Evolutionary conservation across 92 coral and sea anemone genomes (phyloP).

Genomic region (Parazoanthus darwini): DNA sequence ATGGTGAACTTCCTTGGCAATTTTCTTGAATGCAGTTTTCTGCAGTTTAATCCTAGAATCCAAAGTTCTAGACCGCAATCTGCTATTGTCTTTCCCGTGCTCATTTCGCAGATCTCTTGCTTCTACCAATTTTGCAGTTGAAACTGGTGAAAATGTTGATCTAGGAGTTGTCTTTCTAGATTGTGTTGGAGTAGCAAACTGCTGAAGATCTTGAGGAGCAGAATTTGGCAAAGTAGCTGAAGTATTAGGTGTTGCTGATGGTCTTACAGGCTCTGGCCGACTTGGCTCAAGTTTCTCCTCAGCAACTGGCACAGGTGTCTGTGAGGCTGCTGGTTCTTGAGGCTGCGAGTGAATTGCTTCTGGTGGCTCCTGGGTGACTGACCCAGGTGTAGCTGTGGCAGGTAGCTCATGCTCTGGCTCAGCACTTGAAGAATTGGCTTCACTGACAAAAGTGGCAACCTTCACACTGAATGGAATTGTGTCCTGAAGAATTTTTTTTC

Average conservation of each 20-base stretch:
- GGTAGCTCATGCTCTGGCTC: neutral
- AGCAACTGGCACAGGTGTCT: neutral
- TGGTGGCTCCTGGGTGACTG: slow-evolving; percentile 5
- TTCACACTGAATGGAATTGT: neutral
- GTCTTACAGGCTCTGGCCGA: neutral
- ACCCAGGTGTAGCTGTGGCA: neutral
- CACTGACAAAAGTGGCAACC: neutral
- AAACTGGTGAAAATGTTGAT: slow-evolving; percentile 7
- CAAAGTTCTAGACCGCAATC: neutral
- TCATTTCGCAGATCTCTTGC: neutral
- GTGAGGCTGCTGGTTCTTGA: neutral
- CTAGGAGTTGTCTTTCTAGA: neutral
- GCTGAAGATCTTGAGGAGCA: slow-evolving; percentile 1
- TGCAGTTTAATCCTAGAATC: slow-evolving; percentile 15
- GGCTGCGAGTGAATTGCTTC: neutral
- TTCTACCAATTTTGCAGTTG: slow-evolving; percentile 8
- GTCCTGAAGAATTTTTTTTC: slow-evolving; percentile 10
- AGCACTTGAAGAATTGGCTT: neutral
- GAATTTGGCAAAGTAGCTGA: neutral
- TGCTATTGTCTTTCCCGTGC: neutral
- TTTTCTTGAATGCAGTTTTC: slow-evolving; percentile 7
- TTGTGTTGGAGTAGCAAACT: slow-evolving; percentile 2
- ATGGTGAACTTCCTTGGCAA: slow-evolving; percentile 27
- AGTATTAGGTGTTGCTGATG: neutral
- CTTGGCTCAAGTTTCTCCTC: neutral